These are phyloP conservation scores for Galerucella nymphaeae DNA, from an alignment of 2,888 invertebrate genomes.

Conservation along the genomic window DNA sequence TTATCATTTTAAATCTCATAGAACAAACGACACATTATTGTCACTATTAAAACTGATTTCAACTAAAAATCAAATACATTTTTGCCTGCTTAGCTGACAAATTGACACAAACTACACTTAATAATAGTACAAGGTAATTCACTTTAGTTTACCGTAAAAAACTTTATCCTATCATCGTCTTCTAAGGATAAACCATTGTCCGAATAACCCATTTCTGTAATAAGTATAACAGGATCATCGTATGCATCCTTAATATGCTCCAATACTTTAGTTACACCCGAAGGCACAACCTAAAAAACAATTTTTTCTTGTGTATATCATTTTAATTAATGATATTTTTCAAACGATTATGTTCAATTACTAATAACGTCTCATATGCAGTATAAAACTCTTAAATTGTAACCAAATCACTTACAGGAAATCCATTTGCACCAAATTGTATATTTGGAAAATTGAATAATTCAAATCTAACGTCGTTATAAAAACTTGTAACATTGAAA, in stretches of 20 bases:
- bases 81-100: no score
- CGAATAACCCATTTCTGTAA: constrained; percentile 71
- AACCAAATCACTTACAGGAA: constrained; percentile 5
- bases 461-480: constrained; percentile 3
- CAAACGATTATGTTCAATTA: no score
- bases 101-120: no score
- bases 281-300: constrained; percentile 64
- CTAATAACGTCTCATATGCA: no score
- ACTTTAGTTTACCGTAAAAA: constrained; percentile 52
- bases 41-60: no score
- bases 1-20: neutral
- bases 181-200: constrained; percentile 64
- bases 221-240: constrained; percentile 67
- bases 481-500: neutral
- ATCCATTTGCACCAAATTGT: neutral
- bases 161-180: constrained; percentile 66
- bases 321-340: no score
- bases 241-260: constrained; percentile 63
- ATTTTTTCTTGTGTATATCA: no score
- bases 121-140: neutral
- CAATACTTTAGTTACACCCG: constrained; percentile 70
- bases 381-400: neutral
- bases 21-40: neutral
- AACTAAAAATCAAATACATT: no score
- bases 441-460: neutral